Percentiles rank a stretch among this genome's conserved stretches.
Conservation (phyloP, 1,140 invertebrate species). For the Papilio polyxenes region DNA sequence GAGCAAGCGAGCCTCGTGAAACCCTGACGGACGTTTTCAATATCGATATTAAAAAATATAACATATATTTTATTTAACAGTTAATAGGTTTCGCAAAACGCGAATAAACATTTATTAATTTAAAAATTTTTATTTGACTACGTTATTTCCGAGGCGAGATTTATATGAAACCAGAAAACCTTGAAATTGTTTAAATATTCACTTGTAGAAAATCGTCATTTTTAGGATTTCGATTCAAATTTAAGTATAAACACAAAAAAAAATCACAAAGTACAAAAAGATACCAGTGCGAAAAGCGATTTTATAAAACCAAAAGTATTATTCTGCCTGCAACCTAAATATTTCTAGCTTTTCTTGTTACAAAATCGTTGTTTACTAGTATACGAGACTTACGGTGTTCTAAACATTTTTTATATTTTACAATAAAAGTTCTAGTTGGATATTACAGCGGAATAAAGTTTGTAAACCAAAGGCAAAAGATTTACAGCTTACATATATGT, state of each 20-base stretch:
- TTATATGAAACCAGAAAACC: neutral
- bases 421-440: neutral
- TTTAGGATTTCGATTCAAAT: neutral
- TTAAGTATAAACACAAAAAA: neutral
- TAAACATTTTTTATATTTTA: conserved; percentile 9
- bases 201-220: neutral
- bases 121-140: neutral
- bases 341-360: conserved; percentile 55
- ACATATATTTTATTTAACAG: neutral
- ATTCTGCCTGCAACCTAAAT: conserved; percentile 26
- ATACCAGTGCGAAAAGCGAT: neutral
- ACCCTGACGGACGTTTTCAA: neutral
- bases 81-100: neutral
- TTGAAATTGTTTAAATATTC: neutral
- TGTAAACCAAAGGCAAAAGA: neutral
- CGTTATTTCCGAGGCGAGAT: neutral
- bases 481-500: conserved; percentile 15
- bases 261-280: too few relatives aligned
- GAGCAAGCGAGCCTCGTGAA: neutral
- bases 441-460: neutral
- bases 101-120: conserved; percentile 23
- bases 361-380: conserved; percentile 43
- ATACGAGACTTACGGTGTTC: conserved; percentile 25
- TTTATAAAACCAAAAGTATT: neutral
- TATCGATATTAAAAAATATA: conserved; percentile 16